These are phyloP conservation scores for Caerostris extrusa DNA, from an alignment of 1,140 invertebrate genomes.

Conservation along the genomic window DNA sequence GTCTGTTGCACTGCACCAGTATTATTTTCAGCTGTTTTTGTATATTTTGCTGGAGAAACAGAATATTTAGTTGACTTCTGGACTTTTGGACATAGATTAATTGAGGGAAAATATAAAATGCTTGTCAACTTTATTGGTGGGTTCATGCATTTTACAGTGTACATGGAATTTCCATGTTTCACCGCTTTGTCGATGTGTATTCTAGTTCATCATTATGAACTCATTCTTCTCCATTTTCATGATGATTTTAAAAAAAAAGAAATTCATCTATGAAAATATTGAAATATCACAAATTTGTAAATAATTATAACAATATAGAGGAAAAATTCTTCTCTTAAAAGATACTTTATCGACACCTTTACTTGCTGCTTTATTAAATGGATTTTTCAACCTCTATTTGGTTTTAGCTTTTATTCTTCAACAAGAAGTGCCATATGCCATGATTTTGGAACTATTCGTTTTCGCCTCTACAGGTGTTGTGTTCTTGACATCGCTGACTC, in stretches of 20 bases:
- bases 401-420: background rate
- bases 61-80: background rate
- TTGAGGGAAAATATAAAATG: background rate
- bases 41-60: background rate
- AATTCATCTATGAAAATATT: background rate
- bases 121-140: too few species aligned
- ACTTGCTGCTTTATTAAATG: background rate
- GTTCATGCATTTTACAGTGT: background rate
- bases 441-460: background rate
- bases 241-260: background rate
- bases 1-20: background rate
- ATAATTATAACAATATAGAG: background rate
- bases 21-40: background rate
- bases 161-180: background rate
- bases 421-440: background rate
- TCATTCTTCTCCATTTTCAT: background rate
- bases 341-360: background rate
- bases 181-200: background rate
- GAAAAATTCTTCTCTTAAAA: background rate
- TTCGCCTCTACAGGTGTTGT: background rate
- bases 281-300: rapidly evolving
- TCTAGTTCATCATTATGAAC: background rate
- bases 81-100: background rate
- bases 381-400: background rate
- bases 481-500: background rate